Base-by-base conservation (phyloP, 2,888 invertebrate species). In the Agrilus cyanescens region DNA sequence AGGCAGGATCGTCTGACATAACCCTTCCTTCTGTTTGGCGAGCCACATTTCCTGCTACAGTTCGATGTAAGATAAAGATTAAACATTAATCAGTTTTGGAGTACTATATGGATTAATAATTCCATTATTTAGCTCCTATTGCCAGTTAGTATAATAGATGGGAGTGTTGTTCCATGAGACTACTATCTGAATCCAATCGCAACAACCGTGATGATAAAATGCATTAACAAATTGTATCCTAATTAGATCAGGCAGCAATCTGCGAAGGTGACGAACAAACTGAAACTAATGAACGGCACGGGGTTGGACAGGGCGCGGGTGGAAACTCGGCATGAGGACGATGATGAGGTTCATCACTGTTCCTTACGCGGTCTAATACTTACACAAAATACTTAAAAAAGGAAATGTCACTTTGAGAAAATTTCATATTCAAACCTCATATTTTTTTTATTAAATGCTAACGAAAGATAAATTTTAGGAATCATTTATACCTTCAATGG, bases 181-280 rank as follows among this genome's bases (percentile, higher is more conserved):
- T 42, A 51, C 55, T 56, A 60, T 59, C 58, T 53, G 58, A 62
- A 60, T 63, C 60, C 63, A 64, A 64, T 64, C 63, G 63, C 58
- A 63, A 61, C 58, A 55, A 25, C 25, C 25, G 25, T 25, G 25
- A 56, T 57, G 63, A 66, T 66, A 66, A 64, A 66, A 66, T 63
- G 62, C 66, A 67, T 67, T 66, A 67, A 67, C 66, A 66, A 67
- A 67, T 67, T 67, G 67, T 66, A 57, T 64, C 58, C 63, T 66
- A 65, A 67, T 67, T 65, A 63, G 62, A 65, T 66, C 65, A 63
- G 65, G 62, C 65, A 65, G 64, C 65, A 65, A 65, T 67, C 65
- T 66, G 65, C 65, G 65, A 61, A 61, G 63, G 61, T 60, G 58
- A 57, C 56, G 56, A 59, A 57, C 56, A 57, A 47, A 56, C 59